Base-by-base conservation (phyloP, 2,888 invertebrate species). In the Dione juno region DNA sequence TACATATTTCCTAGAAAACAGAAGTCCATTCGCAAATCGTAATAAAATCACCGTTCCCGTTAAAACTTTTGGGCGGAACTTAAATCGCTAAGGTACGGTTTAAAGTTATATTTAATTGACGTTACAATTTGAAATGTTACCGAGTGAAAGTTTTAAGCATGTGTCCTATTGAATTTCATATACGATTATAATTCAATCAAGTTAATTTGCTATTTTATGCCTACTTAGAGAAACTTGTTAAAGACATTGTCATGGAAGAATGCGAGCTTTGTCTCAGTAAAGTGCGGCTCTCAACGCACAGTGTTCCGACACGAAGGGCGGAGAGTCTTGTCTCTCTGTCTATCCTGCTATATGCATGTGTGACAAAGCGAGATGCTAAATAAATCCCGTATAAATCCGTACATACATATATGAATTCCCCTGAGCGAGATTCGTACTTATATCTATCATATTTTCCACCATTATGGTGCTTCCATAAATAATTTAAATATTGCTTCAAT, bases 21-120 rank as follows among this genome's bases (percentile, higher is more conserved):
- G 48, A 45, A 65, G 70, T 59, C 66, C 70, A 61, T 66, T 66
- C 66, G n/a, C 52, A 43, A 59, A 59, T 61, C 21, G 66, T 61
- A 70, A 61, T 66, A 61, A 70, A 70, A 64, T 63, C 48, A 63
- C 61, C 66, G 59, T 61, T 53, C 70, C 66, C 66, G 61, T 70
- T 70, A 66, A 70, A 70, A 70, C 61, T 70, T 63, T 28, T 61
- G 37, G 13, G 40, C 40, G 53, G 37, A 66, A 54, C 48, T 54
- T 66, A 66, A 66, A 35, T 48, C 53, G 66, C n/a, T 66, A 19
- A 66, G 53, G 43, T 41, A 41, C 63, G n/a, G 13, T 63, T 63
- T 63, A 35, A 63, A 35, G 10, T 35, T 63, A 10, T 48, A 48
- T 63, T 63, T 63, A 63, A 63, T 63, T 48, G 35, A 63, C 16